Evolutionary conservation across 2,888 invertebrate species (phyloP).

Genomic region (Teleogryllus oceanicus): DNA sequence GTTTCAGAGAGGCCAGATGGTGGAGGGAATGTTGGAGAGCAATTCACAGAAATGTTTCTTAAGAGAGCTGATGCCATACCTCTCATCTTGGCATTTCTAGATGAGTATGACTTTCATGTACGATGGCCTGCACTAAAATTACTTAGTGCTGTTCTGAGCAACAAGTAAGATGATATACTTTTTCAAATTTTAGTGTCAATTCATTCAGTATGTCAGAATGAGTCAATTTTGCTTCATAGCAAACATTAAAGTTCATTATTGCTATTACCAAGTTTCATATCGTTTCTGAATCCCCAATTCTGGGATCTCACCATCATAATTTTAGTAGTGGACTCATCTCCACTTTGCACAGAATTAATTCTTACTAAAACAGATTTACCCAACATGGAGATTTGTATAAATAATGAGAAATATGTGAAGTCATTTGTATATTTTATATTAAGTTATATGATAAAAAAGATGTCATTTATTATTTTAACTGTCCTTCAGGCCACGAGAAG

Average conservation of each 20-base stretch:
- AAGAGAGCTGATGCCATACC: slow-evolving; percentile 83
- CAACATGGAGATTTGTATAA: too few species aligned
- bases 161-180: slow-evolving; percentile 49
- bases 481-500: slow-evolving; percentile 66
- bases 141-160: slow-evolving; percentile 80
- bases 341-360: too few species aligned
- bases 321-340: too few species aligned
- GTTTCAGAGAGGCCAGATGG: slow-evolving; percentile 44
- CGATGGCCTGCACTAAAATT: slow-evolving; percentile 86
- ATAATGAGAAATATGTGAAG: too few species aligned
- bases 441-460: background rate
- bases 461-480: background rate
- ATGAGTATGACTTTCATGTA: slow-evolving; percentile 93
- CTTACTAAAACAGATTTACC: too few species aligned
- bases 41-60: slow-evolving; percentile 96
- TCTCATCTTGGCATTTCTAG: slow-evolving; percentile 75
- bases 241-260: too few species aligned
- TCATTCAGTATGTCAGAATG: background rate
- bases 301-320: too few species aligned
- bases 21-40: slow-evolving; percentile 71
- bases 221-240: background rate
- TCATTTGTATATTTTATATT: too few species aligned
- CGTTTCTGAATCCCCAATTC: too few species aligned
- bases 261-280: too few species aligned
- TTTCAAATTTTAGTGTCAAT: slow-evolving; percentile 23